Percentiles rank a stretch among this genome's conserved stretches.
phyloP scores from a whole-genome alignment of 2,888 invertebrate species.

The Elmis aenea region DNA sequence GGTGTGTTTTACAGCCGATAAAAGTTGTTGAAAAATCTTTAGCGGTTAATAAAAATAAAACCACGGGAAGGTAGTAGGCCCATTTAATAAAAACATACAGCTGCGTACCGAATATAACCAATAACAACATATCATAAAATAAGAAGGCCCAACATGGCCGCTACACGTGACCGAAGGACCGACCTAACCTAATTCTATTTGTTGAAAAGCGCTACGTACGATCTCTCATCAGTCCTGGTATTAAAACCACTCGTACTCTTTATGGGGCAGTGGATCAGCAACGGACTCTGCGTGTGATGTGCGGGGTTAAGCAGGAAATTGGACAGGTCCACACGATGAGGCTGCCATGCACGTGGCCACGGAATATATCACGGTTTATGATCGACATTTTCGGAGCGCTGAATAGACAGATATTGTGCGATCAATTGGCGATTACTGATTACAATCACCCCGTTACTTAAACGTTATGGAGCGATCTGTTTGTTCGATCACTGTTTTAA shows the following conservation, averaged over 20 bases:
- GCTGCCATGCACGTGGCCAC: conserved; percentile 23
- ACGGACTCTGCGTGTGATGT: conserved; percentile 4
- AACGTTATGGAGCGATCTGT: too few species aligned
- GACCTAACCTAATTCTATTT: conserved; percentile 37
- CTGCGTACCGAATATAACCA: background rate
- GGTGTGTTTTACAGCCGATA: too few species aligned
- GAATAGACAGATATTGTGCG: conserved; percentile 34
- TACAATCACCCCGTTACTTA: conserved; percentile 17
- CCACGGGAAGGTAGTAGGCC: too few species aligned
- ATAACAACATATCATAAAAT: background rate
- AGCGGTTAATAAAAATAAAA: too few species aligned
- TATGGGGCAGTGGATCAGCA: conserved; percentile 28
- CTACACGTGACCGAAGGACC: conserved; percentile 27
- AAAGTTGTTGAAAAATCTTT: too few species aligned
- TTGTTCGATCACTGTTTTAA: too few species aligned
- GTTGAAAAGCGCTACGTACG: conserved; percentile 32
- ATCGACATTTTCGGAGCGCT: conserved; percentile 32
- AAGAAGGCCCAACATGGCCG: conserved; percentile 2
- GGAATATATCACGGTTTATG: conserved; percentile 36
- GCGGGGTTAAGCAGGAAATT: conserved; percentile 3
- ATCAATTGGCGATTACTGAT: conserved; percentile 29
- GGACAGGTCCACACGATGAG: conserved; percentile 9
- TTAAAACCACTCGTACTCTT: conserved; percentile 34
- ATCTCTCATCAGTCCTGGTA: conserved; percentile 33
- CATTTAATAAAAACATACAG: background rate